Evolutionary conservation across 2,888 invertebrate genomes (phyloP).

Genomic region (Meta bourneti): DNA sequence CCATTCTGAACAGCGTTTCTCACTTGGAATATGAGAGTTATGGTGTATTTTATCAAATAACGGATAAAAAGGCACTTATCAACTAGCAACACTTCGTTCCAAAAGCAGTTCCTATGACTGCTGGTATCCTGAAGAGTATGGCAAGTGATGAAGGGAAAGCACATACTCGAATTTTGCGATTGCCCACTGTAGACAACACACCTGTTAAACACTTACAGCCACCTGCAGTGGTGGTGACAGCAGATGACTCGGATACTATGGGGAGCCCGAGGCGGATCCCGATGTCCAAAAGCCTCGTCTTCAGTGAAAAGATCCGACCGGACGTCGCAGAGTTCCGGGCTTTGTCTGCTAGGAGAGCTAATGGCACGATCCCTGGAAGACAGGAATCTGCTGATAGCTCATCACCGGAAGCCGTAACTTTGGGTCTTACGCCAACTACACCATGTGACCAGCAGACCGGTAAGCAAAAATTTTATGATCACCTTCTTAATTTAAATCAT

Average conservation of each 20-base stretch:
- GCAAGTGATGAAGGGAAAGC: constrained; percentile 54
- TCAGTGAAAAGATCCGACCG: constrained; percentile 29
- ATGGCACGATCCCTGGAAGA: constrained; percentile 36
- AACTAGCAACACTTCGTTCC: not conserved
- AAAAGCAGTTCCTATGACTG: constrained; percentile 57
- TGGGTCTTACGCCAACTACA: constrained; percentile 51
- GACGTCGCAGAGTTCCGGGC: constrained; percentile 33
- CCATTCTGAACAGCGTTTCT: not conserved
- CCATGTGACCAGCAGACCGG: constrained; percentile 35
- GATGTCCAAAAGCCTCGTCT: constrained; percentile 49
- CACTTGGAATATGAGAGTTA: not conserved
- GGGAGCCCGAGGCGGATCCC: constrained; percentile 39
- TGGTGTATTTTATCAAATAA: not conserved
- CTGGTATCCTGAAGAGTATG: constrained; percentile 32
- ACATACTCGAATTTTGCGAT: constrained; percentile 54
- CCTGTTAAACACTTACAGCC: constrained; percentile 37
- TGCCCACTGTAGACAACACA: constrained; percentile 59
- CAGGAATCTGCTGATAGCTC: constrained; percentile 45
- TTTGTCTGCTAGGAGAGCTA: constrained; percentile 30
- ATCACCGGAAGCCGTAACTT: constrained; percentile 32
- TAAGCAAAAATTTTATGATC: constrained; percentile 1
- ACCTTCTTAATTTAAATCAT: too few relatives aligned
- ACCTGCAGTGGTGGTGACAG: constrained; percentile 62
- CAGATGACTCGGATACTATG: constrained; percentile 65
- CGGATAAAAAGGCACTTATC: not conserved